Evolutionary conservation across 2,888 invertebrate species (phyloP).

Genomic region (Caenorhabditis wallacei): DNA sequence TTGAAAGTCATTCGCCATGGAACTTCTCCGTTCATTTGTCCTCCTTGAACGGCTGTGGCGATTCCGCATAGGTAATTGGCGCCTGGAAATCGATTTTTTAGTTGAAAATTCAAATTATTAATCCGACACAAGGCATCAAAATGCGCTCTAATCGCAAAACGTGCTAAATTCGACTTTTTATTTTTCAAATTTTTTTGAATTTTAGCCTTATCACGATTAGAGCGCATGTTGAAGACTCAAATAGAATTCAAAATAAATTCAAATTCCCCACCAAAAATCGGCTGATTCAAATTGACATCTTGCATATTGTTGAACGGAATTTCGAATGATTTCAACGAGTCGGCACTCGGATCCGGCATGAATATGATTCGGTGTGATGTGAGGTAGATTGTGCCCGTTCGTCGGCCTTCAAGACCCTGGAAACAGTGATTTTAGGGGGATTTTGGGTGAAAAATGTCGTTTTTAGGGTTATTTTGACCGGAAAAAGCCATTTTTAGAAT

Average conservation of each 20-base stretch:
- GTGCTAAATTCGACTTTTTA: too few species aligned
- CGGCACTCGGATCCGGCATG: slow-evolving; percentile 66
- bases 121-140: too few species aligned
- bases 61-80: slow-evolving; percentile 94
- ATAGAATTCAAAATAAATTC: too few species aligned
- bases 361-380: slow-evolving; percentile 90
- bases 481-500: too few species aligned
- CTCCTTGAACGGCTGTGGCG: slow-evolving; percentile 93
- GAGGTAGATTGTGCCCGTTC: slow-evolving; percentile 91
- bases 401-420: slow-evolving; percentile 71
- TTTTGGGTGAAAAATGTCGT: too few species aligned
- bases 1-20: slow-evolving; percentile 72
- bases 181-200: too few species aligned
- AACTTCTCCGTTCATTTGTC: slow-evolving; percentile 84
- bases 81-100: slow-evolving; percentile 85
- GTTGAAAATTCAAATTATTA: too few species aligned
- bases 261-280: slow-evolving; percentile 89
- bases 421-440: slow-evolving; percentile 13
- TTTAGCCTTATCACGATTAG: too few species aligned
- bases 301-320: slow-evolving; percentile 91
- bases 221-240: too few species aligned
- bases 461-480: too few species aligned
- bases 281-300: slow-evolving; percentile 95
- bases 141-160: too few species aligned
- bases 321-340: slow-evolving; percentile 89